A percentile compares a stretch with the other conserved stretches of the same genome.
phyloP scores from a whole-genome alignment of 1,140 invertebrate genomes.

The Lordiphosa clarofinis region DNA sequence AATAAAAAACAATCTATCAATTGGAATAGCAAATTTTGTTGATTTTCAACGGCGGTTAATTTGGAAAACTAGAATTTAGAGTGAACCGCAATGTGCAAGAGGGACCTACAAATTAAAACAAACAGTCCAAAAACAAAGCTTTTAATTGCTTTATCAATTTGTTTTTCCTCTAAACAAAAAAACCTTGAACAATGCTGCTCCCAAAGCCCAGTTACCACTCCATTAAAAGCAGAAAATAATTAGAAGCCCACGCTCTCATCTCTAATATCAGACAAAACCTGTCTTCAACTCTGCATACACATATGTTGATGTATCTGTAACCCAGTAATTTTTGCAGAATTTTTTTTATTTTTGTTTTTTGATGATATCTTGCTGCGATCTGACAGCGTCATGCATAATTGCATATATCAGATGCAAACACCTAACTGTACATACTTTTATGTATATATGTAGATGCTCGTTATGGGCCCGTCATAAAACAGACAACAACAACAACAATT shows the following conservation, averaged over 20 bases:
- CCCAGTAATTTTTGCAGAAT: slow-evolving; percentile 32
- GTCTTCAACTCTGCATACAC: slow-evolving; percentile 16
- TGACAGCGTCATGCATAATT: slow-evolving; percentile 64
- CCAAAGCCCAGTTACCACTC: slow-evolving; percentile 10
- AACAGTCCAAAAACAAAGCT: no score
- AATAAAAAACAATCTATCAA: no score
- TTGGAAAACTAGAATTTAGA: no score
- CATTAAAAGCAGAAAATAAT: background rate
- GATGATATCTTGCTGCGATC: slow-evolving; percentile 34
- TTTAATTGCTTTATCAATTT: no score
- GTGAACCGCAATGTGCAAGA: background rate
- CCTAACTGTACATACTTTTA: slow-evolving; percentile 54
- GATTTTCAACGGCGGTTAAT: background rate
- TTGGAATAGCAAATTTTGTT: no score
- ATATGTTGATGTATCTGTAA: slow-evolving; percentile 31
- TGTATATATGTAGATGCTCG: slow-evolving; percentile 35
- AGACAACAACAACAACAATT: slow-evolving; percentile 30
- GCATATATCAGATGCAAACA: slow-evolving; percentile 68
- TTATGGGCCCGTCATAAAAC: slow-evolving; percentile 53
- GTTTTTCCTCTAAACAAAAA: no score
- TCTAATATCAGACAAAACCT: slow-evolving; percentile 3
- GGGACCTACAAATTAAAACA: no score
- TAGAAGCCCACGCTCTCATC: background rate
- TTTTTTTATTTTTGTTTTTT: slow-evolving; percentile 23
- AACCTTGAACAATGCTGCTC: background rate